Conservation (phyloP, 2,797 vertebrate genomes). For the Melanotaenia pygmaea region DNA sequence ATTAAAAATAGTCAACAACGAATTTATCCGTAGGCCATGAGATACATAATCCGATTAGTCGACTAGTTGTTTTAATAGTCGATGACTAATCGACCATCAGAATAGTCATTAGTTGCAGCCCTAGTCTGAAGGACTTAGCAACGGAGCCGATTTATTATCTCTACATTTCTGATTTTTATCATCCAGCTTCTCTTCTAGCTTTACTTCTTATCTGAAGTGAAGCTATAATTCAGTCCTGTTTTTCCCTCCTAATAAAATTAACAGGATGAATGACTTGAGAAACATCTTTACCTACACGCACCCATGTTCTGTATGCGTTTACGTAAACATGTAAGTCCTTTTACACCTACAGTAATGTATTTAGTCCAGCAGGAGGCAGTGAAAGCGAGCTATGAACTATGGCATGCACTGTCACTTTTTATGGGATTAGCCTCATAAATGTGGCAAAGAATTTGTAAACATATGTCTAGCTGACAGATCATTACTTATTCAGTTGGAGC, state of each 20-base stretch:
- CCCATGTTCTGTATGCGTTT: background rate
- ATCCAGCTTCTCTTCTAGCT: too few species aligned
- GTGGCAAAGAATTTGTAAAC: background rate
- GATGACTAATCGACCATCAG: too few species aligned
- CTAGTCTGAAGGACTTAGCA: too few species aligned
- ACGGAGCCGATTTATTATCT: too few species aligned
- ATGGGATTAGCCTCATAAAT: background rate
- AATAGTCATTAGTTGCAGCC: too few species aligned
- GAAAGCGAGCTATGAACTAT: background rate
- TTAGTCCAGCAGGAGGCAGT: constrained; percentile 1
- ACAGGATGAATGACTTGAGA: background rate
- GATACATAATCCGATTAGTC: too few species aligned
- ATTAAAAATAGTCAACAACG: too few species aligned
- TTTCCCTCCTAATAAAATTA: background rate
- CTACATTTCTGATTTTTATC: too few species aligned
- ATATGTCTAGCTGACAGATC: background rate
- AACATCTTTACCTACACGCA: background rate
- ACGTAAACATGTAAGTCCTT: background rate
- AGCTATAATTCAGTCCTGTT: too few species aligned
- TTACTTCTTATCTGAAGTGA: too few species aligned
- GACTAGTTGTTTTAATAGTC: too few species aligned
- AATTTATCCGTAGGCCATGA: too few species aligned
- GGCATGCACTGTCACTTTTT: background rate
- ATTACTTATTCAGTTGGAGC: background rate
- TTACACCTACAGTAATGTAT: background rate